Conservation (phyloP, 37 sponge, comb jelly and placozoan species). For the Spongilla lacustris region DNA sequence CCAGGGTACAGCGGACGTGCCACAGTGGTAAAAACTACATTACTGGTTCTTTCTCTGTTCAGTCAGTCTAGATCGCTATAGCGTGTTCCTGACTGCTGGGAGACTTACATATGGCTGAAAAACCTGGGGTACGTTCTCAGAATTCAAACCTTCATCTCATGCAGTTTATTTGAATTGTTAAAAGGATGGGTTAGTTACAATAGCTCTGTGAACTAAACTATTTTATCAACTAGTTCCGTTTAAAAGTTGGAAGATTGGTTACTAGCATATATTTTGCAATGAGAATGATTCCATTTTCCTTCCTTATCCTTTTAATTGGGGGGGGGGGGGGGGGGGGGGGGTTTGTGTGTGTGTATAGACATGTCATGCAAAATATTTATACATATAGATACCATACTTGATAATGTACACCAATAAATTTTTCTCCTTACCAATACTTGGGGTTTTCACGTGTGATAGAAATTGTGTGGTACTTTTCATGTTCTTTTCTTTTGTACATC, state of each 20-base stretch:
- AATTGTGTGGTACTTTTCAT: background rate
- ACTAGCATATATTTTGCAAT: background rate
- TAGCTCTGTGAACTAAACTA: slow-evolving; percentile 1
- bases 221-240: background rate
- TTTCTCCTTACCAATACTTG: background rate
- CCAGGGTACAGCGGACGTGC: background rate
- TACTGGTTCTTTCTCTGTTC: slow-evolving; percentile 1
- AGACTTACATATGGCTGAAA: background rate
- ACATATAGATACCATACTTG: background rate
- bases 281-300: background rate
- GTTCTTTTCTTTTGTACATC: slow-evolving; percentile 1
- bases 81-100: background rate
- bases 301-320: background rate
- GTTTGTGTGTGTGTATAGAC: background rate
- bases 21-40: background rate
- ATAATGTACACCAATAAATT: slow-evolving; percentile 1
- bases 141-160: background rate
- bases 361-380: background rate
- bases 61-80: background rate
- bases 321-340: no score
- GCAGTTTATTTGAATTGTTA: background rate
- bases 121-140: background rate
- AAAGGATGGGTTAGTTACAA: background rate
- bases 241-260: background rate
- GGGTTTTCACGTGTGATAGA: background rate